Evolutionary conservation across 2,888 invertebrate genomes (phyloP).

Genomic region (Argyresthia goedartella): DNA sequence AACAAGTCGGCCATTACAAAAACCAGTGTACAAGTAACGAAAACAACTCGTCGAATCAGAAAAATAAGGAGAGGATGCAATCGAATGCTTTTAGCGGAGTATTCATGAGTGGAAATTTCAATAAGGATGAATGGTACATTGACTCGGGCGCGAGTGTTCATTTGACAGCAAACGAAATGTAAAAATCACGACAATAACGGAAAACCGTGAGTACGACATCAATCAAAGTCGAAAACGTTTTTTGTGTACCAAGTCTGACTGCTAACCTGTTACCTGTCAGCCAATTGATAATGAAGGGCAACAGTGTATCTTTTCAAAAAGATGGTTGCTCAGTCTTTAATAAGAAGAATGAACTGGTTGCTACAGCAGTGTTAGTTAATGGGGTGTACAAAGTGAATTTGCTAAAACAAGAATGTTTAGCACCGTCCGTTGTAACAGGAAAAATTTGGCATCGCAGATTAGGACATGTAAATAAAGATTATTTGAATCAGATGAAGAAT

Average conservation of each 20-base stretch:
- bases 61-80: constrained; percentile 2
- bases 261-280: constrained; percentile 5
- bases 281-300: constrained; percentile 1
- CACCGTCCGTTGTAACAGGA: constrained; percentile 9
- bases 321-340: not conserved
- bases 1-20: constrained; percentile 10
- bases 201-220: constrained; percentile 5
- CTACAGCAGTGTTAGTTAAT: not conserved
- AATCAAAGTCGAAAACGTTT: not conserved
- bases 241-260: constrained; percentile 2
- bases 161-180: constrained; percentile 10
- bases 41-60: constrained; percentile 1
- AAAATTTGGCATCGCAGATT: constrained; percentile 14
- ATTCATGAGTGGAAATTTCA: constrained; percentile 11
- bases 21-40: constrained; percentile 4
- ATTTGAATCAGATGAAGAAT: constrained; percentile 12
- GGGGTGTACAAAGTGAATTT: constrained; percentile 1
- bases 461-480: constrained; percentile 11
- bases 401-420: constrained; percentile 2
- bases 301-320: not conserved
- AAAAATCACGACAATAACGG: constrained; percentile 4
- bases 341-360: not conserved
- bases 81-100: constrained; percentile 12
- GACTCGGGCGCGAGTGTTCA: constrained; percentile 13
- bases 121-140: constrained; percentile 12